Evolutionary conservation across 2,888 invertebrate species (phyloP), one percentile per base, ranked within the genome.

Genomic region (Lomographa bimaculata): DNA sequence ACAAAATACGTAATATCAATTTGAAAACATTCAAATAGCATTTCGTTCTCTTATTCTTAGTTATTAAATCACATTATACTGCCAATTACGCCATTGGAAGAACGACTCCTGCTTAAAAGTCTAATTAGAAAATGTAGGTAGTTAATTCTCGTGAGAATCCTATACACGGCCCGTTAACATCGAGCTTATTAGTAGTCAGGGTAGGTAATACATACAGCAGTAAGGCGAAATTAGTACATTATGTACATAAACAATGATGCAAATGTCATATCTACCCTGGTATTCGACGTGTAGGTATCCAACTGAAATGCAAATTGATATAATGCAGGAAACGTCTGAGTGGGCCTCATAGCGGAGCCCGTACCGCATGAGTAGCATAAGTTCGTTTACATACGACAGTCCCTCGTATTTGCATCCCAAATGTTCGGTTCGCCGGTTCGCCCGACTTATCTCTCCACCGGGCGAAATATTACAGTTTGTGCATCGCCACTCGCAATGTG

Each of bases 271-370:
- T 54, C 51, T 50, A 55, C 52, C 50, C 47, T 40, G 51, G 51
- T 52, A 57, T 47, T 43, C 45, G 28, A 43, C 51, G 50, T 48
- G 46, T 50, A 50, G 44, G 50, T 54, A 53, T 53, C 47, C 75
- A 76, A 70, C 78, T 84, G 84, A 84, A 87, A 87, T 87, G 84
- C 87, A 87, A 87, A 87, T 87, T 82, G 78, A 79, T 85, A 85
- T 87, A 87, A 86, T 83, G 86, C 86, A 86, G 87, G 87, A 87
- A 87, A 82, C 87, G 87, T 87, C 86, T 87, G 87, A 86, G 86
- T 84, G 85, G 85, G 73, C 78, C 86, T 87, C 84, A 83, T 85
- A 85, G 80, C 84, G 78, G 77, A 70, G 79, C 72, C 84, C 79
- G 77, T 77, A 78, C 86, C 77, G 72, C 85, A 82, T 79, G 79